Conservation (phyloP, 2,113 vertebrate species). For the Passer domesticus region DNA sequence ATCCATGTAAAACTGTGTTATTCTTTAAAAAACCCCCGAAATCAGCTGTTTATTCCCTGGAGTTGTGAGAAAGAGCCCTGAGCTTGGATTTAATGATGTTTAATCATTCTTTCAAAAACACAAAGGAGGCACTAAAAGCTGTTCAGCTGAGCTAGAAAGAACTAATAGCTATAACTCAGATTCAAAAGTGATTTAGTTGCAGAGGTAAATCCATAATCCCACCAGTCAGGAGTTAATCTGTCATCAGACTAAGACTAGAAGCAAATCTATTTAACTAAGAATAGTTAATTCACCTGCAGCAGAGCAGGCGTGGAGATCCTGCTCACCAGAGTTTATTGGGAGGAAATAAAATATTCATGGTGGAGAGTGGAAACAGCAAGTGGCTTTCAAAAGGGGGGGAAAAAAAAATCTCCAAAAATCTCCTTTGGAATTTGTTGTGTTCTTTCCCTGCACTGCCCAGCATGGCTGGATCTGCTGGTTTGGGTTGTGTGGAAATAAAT, state of each 20-base stretch:
- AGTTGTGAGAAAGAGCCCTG: constrained; percentile 15
- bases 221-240: constrained; percentile 48
- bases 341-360: background rate
- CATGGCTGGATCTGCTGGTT: background rate
- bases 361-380: background rate
- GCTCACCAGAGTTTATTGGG: background rate
- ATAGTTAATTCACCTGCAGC: constrained; percentile 54
- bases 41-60: constrained; percentile 5
- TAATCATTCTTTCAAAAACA: constrained; percentile 56
- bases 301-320: background rate
- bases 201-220: constrained; percentile 55
- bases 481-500: constrained; percentile 5
- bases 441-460: background rate
- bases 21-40: background rate
- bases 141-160: constrained; percentile 36
- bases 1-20: background rate
- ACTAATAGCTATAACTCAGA: constrained; percentile 43
- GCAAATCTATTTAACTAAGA: constrained; percentile 57
- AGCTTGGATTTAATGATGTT: constrained; percentile 40
- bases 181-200: constrained; percentile 44
- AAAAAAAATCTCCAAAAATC: background rate
- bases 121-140: constrained; percentile 57
- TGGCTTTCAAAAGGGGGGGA: background rate
- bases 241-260: constrained; percentile 43
- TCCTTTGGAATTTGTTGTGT: background rate